Evolutionary conservation across 1,140 invertebrate genomes (phyloP).

Genomic region (Cherax destructor): DNA sequence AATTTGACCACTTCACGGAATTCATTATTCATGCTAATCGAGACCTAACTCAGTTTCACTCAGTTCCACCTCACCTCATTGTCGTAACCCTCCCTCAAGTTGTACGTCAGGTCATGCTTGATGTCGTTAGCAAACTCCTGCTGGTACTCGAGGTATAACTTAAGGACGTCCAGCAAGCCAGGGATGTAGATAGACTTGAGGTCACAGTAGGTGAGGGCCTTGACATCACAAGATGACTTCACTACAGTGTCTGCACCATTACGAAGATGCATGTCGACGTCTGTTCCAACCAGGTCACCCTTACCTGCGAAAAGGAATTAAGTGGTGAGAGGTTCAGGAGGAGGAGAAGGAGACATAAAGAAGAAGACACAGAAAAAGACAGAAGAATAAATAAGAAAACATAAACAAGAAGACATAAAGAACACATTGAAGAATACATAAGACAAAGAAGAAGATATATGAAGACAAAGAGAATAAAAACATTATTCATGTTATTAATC

Average conservation of each 20-base stretch:
- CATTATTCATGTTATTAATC: too few relatives aligned
- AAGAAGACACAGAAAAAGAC: too few relatives aligned
- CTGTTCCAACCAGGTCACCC: constrained; percentile 96
- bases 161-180: constrained; percentile 91
- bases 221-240: constrained; percentile 95
- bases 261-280: constrained; percentile 81
- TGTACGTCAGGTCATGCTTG: constrained; percentile 96
- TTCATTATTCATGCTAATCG: too few relatives aligned
- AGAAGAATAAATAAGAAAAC: too few relatives aligned
- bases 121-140: constrained; percentile 95
- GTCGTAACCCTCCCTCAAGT: constrained; percentile 94
- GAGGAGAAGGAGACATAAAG: background rate
- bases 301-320: constrained; percentile 82
- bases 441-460: too few relatives aligned
- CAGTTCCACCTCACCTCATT: constrained; percentile 80
- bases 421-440: too few relatives aligned
- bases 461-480: too few relatives aligned
- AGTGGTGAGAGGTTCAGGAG: background rate
- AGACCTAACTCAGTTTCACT: too few relatives aligned
- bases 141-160: constrained; percentile 95
- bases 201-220: constrained; percentile 96
- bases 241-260: constrained; percentile 84
- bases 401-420: too few relatives aligned
- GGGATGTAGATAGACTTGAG: constrained; percentile 94
- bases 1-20: too few relatives aligned